phyloP scores from a whole-genome alignment of 1,140 invertebrate species.

The Leguminivora glycinivorella region DNA sequence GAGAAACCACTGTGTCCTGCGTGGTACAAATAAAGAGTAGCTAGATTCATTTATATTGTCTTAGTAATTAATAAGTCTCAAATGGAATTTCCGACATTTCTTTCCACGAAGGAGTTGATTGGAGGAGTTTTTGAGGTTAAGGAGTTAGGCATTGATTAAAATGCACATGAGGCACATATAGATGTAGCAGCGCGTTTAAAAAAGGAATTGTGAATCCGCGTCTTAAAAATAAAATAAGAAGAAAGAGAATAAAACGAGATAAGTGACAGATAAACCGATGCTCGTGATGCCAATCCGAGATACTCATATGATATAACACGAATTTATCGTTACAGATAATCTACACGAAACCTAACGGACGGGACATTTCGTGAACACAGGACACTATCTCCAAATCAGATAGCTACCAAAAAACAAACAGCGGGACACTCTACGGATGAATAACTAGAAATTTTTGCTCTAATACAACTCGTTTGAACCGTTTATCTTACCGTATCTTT shows the following conservation, averaged over 20 bases:
- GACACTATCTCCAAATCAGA: slow-evolving; percentile 20
- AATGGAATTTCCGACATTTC: no score
- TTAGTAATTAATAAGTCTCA: no score
- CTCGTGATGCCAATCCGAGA: slow-evolving; percentile 34
- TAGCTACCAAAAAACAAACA: slow-evolving; percentile 15
- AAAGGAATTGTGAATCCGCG: no score
- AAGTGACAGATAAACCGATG: slow-evolving; percentile 24
- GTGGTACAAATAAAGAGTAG: not conserved
- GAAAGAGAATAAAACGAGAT: no score
- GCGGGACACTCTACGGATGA: slow-evolving; percentile 19
- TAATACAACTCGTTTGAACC: not conserved
- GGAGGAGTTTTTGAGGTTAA: no score
- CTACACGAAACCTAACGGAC: slow-evolving; percentile 20
- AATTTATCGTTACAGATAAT: slow-evolving; percentile 39
- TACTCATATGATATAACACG: slow-evolving; percentile 32
- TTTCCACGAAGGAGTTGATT: no score
- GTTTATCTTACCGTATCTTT: slow-evolving; percentile 14
- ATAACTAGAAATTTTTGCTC: slow-evolving; percentile 11
- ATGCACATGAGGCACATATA: no score
- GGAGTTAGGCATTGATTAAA: no score
- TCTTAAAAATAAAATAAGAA: no score
- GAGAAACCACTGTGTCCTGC: not conserved
- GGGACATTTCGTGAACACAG: slow-evolving; percentile 18
- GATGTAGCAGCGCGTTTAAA: no score
- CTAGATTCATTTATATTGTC: no score